phyloP scores from a whole-genome alignment of 2,797 vertebrate genomes.

The Masticophis lateralis region DNA sequence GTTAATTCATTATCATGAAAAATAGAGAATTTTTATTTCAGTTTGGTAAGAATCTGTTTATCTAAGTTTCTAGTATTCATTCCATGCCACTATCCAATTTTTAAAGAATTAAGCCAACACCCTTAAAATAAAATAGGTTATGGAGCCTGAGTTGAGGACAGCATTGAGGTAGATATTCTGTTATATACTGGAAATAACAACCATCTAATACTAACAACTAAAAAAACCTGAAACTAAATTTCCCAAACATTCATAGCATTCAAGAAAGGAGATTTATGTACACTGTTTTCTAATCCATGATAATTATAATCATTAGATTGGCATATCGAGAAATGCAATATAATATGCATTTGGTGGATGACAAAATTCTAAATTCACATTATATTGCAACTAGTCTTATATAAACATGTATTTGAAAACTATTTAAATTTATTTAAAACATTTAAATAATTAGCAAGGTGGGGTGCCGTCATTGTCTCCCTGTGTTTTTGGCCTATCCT shows the following conservation, averaged over 20 bases:
- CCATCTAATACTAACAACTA: constrained; percentile 33
- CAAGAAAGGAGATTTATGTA: neutral
- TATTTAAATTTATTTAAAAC: too few relatives aligned
- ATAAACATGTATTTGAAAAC: neutral
- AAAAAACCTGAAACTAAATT: neutral
- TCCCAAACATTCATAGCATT: neutral
- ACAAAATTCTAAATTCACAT: neutral
- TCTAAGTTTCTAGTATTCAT: neutral
- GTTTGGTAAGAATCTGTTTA: constrained; percentile 1
- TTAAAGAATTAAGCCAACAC: neutral
- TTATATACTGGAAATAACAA: constrained; percentile 18
- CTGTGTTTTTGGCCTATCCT: neutral
- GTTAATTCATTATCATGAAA: neutral
- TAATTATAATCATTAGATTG: neutral
- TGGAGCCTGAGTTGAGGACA: neutral
- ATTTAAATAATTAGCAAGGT: neutral
- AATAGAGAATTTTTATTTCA: too few relatives aligned
- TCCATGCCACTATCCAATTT: neutral
- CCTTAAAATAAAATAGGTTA: neutral
- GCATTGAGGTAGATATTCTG: neutral
- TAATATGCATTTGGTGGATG: neutral
- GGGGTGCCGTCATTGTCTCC: neutral
- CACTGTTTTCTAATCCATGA: neutral
- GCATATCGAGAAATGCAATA: neutral
- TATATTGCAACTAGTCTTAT: neutral